Percentiles rank a stretch among this genome's conserved stretches.
These are phyloP conservation scores for Beroe forskalii DNA, from an alignment of 37 sponge, comb jelly and placozoan species.

Conservation along the genomic window DNA sequence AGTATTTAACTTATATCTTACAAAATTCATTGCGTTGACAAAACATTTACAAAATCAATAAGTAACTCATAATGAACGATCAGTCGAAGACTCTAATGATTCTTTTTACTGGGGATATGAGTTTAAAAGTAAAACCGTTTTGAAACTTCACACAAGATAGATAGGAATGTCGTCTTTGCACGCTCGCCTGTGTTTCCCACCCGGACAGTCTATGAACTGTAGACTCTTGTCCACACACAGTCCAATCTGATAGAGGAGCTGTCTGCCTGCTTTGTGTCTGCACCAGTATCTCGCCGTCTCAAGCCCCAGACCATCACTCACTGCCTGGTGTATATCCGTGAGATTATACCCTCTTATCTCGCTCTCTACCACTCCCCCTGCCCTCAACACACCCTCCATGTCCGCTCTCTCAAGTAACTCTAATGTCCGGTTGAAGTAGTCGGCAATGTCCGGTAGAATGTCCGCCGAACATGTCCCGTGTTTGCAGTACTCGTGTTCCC, in stretches of 20 bases:
- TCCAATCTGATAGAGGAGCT: background rate
- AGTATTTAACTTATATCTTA: too few relatives aligned
- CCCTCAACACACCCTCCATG: background rate
- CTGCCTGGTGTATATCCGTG: background rate
- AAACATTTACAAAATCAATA: too few relatives aligned
- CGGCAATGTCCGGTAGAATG: background rate
- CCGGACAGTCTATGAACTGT: background rate
- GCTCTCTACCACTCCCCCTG: background rate
- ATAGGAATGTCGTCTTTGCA: background rate
- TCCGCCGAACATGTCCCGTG: background rate
- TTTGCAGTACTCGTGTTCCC: constrained; percentile 48
- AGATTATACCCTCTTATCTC: background rate
- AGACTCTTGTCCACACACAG: background rate
- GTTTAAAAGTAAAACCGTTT: too few relatives aligned
- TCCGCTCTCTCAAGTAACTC: background rate
- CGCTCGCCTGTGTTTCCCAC: background rate
- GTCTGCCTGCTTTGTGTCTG: background rate
- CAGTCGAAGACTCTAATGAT: too few relatives aligned
- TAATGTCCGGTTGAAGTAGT: background rate
- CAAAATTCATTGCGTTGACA: too few relatives aligned
- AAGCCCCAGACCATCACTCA: background rate
- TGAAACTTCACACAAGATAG: background rate
- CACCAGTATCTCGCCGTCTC: background rate
- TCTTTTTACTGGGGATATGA: too few relatives aligned
- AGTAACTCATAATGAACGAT: too few relatives aligned